A percentile compares a stretch with the other conserved stretches of the same genome.
Evolutionary conservation across 2,797 vertebrate species (phyloP).

Genomic region (Notoglanidium macrostoma): DNA sequence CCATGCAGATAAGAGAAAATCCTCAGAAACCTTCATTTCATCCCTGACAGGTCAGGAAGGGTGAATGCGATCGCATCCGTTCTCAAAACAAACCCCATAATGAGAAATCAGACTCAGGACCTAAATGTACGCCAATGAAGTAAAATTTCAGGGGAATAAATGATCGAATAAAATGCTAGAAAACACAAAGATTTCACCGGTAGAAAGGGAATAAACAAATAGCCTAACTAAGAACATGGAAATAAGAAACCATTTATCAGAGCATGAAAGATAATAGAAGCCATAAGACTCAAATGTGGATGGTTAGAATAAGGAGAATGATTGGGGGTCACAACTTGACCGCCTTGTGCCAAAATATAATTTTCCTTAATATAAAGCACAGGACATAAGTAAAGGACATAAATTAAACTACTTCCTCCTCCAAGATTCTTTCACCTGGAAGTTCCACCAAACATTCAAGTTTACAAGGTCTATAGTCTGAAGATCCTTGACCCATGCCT

Average conservation of each 20-base stretch:
- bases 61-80: neutral
- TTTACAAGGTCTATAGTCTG: neutral
- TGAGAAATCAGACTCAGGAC: neutral
- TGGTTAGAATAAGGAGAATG: neutral
- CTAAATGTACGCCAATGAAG: neutral
- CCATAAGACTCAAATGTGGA: neutral
- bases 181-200: neutral
- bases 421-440: neutral
- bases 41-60: neutral
- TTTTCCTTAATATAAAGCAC: neutral
- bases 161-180: neutral
- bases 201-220: neutral
- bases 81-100: neutral
- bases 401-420: neutral
- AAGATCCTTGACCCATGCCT: neutral
- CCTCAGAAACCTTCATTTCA: neutral
- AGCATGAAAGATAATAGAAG: neutral
- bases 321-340: neutral
- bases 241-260: neutral
- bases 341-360: neutral
- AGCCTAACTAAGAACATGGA: neutral
- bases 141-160: neutral
- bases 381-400: neutral
- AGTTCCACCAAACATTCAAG: neutral
- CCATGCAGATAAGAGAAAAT: neutral